Evolutionary conservation across 1,140 invertebrate species (phyloP).

Genomic region (Liolophura sinensis): DNA sequence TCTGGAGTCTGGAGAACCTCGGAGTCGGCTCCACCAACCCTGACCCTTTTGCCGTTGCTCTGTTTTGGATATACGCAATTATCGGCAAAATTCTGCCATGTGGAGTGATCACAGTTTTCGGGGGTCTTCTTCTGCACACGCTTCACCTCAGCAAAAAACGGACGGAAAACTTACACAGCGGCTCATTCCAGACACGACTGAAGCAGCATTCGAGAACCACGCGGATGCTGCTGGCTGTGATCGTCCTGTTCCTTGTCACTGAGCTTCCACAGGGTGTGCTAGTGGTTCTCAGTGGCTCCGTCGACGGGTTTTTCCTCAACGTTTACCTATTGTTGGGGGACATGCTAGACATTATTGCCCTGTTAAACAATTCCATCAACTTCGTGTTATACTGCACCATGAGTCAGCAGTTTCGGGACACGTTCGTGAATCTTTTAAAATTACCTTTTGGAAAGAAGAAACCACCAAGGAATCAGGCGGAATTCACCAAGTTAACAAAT

Average conservation of each 20-base stretch:
- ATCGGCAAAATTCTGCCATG: slow-evolving; percentile 60
- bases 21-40: slow-evolving; percentile 29
- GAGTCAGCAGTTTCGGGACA: slow-evolving; percentile 88
- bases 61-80: slow-evolving; percentile 50
- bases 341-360: slow-evolving; percentile 86
- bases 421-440: slow-evolving; percentile 63
- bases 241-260: slow-evolving; percentile 80
- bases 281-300: slow-evolving; percentile 40
- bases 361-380: slow-evolving; percentile 89
- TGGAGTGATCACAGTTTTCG: slow-evolving; percentile 59
- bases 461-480: too few species aligned
- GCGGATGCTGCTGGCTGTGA: slow-evolving; percentile 46
- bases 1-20: slow-evolving; percentile 30
- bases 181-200: slow-evolving; percentile 71
- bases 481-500: too few species aligned
- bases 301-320: slow-evolving; percentile 44
- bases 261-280: slow-evolving; percentile 74
- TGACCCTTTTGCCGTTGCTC: slow-evolving; percentile 31
- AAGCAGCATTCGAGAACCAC: slow-evolving; percentile 72
- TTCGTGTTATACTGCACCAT: slow-evolving; percentile 93
- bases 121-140: slow-evolving; percentile 57
- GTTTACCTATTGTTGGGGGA: slow-evolving; percentile 72
- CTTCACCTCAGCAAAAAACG: slow-evolving; percentile 56
- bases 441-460: too few species aligned
- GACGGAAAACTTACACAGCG: slow-evolving; percentile 39